phyloP scores from a whole-genome alignment of 1,140 invertebrate species.

The Drosophila kurseongensis region DNA sequence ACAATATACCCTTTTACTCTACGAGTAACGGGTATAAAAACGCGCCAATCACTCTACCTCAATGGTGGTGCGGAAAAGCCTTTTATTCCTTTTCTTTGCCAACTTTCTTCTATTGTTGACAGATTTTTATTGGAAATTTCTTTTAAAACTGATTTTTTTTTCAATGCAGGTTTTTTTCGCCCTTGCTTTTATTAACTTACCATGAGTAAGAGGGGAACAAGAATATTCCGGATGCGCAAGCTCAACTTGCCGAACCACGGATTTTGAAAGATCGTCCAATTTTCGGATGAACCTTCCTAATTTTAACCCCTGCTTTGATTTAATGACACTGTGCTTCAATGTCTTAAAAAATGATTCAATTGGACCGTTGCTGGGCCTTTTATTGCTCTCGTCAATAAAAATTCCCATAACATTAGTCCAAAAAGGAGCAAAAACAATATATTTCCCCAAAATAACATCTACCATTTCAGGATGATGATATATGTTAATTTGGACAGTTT shows the following conservation, averaged over 20 bases:
- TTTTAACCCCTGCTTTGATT: not conserved
- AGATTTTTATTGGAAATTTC: not conserved
- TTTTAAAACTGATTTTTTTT: too few relatives aligned
- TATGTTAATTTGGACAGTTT: too few relatives aligned
- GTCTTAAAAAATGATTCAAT: not conserved
- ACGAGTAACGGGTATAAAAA: too few relatives aligned
- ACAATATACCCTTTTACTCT: too few relatives aligned
- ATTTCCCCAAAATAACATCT: too few relatives aligned
- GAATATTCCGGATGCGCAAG: not conserved
- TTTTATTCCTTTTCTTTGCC: not conserved
- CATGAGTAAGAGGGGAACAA: not conserved
- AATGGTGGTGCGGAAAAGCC: too few relatives aligned
- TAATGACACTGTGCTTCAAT: not conserved
- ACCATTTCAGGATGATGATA: too few relatives aligned
- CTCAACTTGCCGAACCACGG: constrained; percentile 1
- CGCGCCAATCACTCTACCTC: not conserved
- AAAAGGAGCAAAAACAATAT: too few relatives aligned
- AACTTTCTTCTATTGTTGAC: constrained; percentile 7
- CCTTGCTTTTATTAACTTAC: not conserved
- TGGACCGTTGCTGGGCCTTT: constrained; percentile 4
- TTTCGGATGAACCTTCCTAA: constrained; percentile 10
- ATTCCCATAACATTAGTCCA: too few relatives aligned
- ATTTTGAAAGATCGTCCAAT: constrained; percentile 10
- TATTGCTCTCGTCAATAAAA: constrained; percentile 5
- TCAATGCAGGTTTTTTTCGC: too few relatives aligned